Percentiles rank a stretch among this genome's conserved stretches.
phyloP scores from a whole-genome alignment of 2,888 invertebrate species.

The Scelioninae gen. 2 region DNA sequence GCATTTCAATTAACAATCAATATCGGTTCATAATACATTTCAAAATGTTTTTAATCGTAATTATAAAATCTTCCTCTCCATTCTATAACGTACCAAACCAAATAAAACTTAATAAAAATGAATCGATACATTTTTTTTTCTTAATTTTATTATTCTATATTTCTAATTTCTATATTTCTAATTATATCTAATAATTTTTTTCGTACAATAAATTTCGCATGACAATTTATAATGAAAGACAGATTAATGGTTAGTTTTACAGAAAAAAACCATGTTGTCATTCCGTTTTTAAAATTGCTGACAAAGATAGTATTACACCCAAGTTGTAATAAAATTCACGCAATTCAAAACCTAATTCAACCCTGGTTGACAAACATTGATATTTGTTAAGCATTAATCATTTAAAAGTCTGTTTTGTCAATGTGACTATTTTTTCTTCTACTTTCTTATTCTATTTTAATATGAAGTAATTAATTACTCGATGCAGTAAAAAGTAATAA shows the following conservation, averaged over 20 bases:
- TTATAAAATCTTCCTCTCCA: too few species aligned
- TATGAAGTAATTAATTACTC: too few species aligned
- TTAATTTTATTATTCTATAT: too few species aligned
- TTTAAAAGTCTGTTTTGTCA: conserved; percentile 1
- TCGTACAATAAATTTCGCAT: neutral
- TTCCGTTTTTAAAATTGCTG: conserved; percentile 4
- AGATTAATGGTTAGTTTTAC: conserved; percentile 5
- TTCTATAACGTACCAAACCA: too few species aligned
- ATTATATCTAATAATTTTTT: neutral
- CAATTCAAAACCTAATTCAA: neutral
- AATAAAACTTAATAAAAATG: too few species aligned
- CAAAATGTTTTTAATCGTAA: too few species aligned
- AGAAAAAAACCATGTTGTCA: neutral
- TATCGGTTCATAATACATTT: too few species aligned
- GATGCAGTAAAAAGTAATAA: too few species aligned
- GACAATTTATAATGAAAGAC: conserved; percentile 1
- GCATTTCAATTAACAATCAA: too few species aligned
- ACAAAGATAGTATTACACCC: conserved; percentile 2
- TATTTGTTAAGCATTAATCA: conserved; percentile 9
- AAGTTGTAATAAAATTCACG: too few species aligned
- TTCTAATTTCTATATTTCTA: neutral
- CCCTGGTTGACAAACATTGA: neutral
- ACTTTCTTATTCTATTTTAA: too few species aligned
- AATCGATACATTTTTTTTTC: too few species aligned
- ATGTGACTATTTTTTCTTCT: neutral